Evolutionary conservation across 2,888 invertebrate genomes (phyloP), one percentile per base, ranked within the genome.

Genomic region (Harpalus rubripes): DNA sequence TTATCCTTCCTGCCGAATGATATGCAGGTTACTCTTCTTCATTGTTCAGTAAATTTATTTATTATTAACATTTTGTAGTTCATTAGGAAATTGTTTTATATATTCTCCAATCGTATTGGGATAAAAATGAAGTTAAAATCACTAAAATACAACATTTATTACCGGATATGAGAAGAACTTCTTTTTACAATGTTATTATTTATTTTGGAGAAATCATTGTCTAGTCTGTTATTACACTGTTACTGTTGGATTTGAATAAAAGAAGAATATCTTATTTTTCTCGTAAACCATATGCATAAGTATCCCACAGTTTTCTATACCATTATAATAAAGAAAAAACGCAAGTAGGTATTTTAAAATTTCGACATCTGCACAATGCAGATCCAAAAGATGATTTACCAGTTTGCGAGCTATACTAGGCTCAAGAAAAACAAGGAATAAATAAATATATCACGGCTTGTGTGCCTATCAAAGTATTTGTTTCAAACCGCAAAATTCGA

Each of bases 361-460:
- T 74, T 74, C 44, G 44, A 74, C 72, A 74, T 74, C 72, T 74
- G 72, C 72, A 44, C 15, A 22, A 15, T 44, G 72, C 18, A 41
- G 72, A 41, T 18, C 44, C 18, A 74, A 7, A 16, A 68, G 39
- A 52, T 74, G 72, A 16, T 74, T 74, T 74, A 74, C 72, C 44
- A 68, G 72, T 74, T 7, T n/a, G 2, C 15, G 41, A 0, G 44
- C 72, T 74, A 74, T 18, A 44, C 44, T 44, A 18, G 22, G 72
- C 18, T 74, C 72, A 44, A 18, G 7, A 44, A 74, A 39, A 39
- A 68, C 41, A 1, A 26, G 6, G 6, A 16, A 59, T 2, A 59
- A 59, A 59, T 56, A 8, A 56, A 56, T 12, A 52, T n/a, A n/a
- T n/a, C n/a, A n/a, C n/a, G n/a, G n/a, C n/a, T n/a, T n/a, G n/a